A percentile compares a stretch with the other conserved stretches of the same genome.
Evolutionary conservation across 1,140 invertebrate genomes (phyloP).

Genomic region (Anastrepha ludens): DNA sequence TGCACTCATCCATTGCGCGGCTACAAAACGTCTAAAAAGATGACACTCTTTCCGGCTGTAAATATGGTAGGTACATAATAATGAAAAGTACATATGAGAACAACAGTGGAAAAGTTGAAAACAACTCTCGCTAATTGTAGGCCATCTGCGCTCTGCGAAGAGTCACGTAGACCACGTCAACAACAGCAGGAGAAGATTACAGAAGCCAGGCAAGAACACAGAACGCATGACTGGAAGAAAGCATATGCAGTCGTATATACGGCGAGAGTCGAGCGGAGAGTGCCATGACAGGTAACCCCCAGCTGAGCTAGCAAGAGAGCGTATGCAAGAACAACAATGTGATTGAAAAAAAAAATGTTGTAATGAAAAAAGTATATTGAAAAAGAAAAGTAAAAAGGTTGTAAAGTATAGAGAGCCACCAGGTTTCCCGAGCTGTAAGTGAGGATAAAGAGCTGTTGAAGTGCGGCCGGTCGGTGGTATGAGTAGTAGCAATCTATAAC

Average conservation of each 20-base stretch:
- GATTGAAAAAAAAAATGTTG: neutral
- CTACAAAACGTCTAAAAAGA: conserved; percentile 50
- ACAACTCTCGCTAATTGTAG: neutral
- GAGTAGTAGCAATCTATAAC: neutral
- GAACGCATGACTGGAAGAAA: neutral
- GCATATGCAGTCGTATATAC: neutral
- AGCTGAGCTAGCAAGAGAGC: neutral
- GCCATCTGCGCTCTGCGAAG: conserved; percentile 19
- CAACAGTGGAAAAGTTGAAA: neutral
- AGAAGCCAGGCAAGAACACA: neutral
- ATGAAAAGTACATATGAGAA: neutral
- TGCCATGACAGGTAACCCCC: neutral
- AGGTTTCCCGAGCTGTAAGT: neutral
- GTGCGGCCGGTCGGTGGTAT: neutral
- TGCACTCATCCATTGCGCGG: conserved; percentile 10
- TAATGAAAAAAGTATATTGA: neutral
- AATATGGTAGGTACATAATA: conserved; percentile 34
- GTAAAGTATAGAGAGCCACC: neutral
- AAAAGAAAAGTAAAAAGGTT: neutral
- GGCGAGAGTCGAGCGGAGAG: neutral
- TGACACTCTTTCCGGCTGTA: conserved; percentile 46
- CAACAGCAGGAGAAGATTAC: neutral
- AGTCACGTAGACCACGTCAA: conserved; percentile 7
- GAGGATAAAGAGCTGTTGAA: conserved; percentile 8
- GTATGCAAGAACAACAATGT: neutral